Evolutionary conservation across 2,888 invertebrate species (phyloP), one percentile per base, ranked within the genome.

Genomic region (Anthoptus insignis): DNA sequence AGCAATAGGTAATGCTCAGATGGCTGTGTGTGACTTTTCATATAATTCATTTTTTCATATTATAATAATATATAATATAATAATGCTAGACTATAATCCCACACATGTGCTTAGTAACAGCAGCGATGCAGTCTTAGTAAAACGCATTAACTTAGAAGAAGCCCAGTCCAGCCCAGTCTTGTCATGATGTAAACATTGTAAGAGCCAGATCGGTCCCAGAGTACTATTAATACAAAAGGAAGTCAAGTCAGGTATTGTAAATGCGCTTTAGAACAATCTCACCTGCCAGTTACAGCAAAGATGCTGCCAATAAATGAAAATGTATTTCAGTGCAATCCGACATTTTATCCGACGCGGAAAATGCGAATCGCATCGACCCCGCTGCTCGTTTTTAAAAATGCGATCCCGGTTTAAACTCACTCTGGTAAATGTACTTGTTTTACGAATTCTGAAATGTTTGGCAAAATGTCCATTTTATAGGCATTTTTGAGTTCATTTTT

Each of bases 261-360:
- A 60, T 39, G 19, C n/a, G 11, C 52, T 52, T 16, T 13, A 53
- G 22, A 47, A 61, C 61, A 54, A 34, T 32, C 53, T 54, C 45
- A 54, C 54, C 61, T 61, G 53, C 60, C 60, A 22, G 45, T 45
- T 34, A 45, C 53, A 24, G 67, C 50, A 57, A 58, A 60, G 57
- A 52, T 47, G 50, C 64, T 67, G 64, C 67, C 67, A 67, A 67
- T 67, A 67, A 67, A 60, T 60, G 67, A 57, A n/a, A 58, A 67
- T 60, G 67, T 64, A 60, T 67, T 67, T 67, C 61, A 47, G 54
- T 54, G 47, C 54, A 53, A 61, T 61, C 61, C 54, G 61, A 53
- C 64, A 54, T 58, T 64, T 65, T 65, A 64, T 61, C 64, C 64
- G 61, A 47, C 61, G 59, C 52, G 61, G 45, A 42, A 61, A 54